These are phyloP conservation scores for Carterocephalus palaemon DNA, from an alignment of 2,888 invertebrate species.

Conservation along the genomic window DNA sequence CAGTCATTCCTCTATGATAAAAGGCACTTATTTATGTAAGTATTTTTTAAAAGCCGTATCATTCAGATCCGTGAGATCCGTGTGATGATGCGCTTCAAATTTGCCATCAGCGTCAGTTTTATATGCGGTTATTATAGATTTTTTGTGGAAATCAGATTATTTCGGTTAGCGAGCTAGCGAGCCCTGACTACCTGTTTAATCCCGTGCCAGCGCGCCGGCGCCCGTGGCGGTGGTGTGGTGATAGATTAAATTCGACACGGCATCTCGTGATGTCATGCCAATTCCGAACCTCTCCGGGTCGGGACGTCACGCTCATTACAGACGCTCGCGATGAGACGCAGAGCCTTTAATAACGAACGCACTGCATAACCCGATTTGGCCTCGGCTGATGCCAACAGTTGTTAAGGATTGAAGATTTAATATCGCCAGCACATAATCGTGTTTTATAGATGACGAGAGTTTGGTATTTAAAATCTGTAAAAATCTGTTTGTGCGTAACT, in stretches of 20 bases:
- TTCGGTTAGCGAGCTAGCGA: slow-evolving; percentile 58
- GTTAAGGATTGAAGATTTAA: not conserved
- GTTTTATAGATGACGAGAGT: too few species aligned
- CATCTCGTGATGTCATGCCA: slow-evolving; percentile 76
- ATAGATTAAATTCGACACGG: slow-evolving; percentile 78
- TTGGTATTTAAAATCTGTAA: too few species aligned
- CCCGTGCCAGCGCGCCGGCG: slow-evolving; percentile 54
- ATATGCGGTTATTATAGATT: slow-evolving; percentile 47
- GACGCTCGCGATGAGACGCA: slow-evolving; percentile 43
- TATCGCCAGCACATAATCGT: too few species aligned
- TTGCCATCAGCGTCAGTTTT: slow-evolving; percentile 48
- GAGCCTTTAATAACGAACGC: slow-evolving; percentile 48
- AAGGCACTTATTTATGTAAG: too few species aligned
- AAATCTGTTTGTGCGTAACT: too few species aligned
- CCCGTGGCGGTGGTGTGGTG: slow-evolving; percentile 63
- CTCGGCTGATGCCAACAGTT: slow-evolving; percentile 23
- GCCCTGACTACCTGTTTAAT: slow-evolving; percentile 67
- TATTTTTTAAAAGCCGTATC: too few species aligned
- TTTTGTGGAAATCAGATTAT: too few species aligned
- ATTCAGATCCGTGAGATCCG: too few species aligned
- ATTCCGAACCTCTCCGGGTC: slow-evolving; percentile 57
- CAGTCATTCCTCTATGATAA: too few species aligned
- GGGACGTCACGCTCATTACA: slow-evolving; percentile 62
- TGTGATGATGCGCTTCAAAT: slow-evolving; percentile 46
- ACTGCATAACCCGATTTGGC: slow-evolving; percentile 32